Conservation (phyloP, 2,888 invertebrate species). For the Drosophila borealis region DNA sequence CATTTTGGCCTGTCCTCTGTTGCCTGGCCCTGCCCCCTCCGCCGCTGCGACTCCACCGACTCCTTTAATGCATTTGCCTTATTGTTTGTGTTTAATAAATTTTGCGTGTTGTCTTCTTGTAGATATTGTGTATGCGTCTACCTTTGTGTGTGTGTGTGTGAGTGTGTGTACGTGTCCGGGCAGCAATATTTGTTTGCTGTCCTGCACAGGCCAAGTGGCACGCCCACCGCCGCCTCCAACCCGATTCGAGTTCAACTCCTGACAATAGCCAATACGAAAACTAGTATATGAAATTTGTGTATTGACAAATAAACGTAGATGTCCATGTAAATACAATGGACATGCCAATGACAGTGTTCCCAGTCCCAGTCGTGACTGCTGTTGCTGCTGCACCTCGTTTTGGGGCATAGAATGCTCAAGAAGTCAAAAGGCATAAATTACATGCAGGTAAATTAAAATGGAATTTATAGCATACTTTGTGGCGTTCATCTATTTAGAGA, state of each 20-base stretch:
- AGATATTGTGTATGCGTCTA: constrained; percentile 40
- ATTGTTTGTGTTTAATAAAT: constrained; percentile 82
- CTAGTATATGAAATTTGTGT: constrained; percentile 78
- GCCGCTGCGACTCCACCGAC: constrained; percentile 4
- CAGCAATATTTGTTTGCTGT: constrained; percentile 77
- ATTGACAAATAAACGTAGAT: constrained; percentile 80
- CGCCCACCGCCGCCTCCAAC: constrained; percentile 39
- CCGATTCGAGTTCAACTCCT: constrained; percentile 19
- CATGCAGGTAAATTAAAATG: constrained; percentile 81
- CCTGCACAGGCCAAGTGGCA: constrained; percentile 53
- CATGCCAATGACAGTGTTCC: constrained; percentile 73
- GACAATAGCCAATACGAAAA: constrained; percentile 59
- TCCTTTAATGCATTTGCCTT: constrained; percentile 81
- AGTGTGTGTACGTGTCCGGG: constrained; percentile 25
- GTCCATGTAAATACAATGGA: constrained; percentile 76
- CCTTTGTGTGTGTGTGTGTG: neutral
- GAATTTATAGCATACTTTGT: constrained; percentile 81
- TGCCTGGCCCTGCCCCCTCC: neutral
- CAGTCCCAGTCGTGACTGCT: constrained; percentile 6
- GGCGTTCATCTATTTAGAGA: constrained; percentile 71
- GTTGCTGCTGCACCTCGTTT: constrained; percentile 24
- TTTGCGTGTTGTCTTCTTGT: constrained; percentile 71
- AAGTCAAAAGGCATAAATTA: constrained; percentile 83
- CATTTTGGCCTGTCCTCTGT: constrained; percentile 40
- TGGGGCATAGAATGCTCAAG: constrained; percentile 64